Percentiles rank a stretch among this genome's conserved stretches.
Evolutionary conservation across 2,888 invertebrate species (phyloP).

Genomic region (Empis livida): DNA sequence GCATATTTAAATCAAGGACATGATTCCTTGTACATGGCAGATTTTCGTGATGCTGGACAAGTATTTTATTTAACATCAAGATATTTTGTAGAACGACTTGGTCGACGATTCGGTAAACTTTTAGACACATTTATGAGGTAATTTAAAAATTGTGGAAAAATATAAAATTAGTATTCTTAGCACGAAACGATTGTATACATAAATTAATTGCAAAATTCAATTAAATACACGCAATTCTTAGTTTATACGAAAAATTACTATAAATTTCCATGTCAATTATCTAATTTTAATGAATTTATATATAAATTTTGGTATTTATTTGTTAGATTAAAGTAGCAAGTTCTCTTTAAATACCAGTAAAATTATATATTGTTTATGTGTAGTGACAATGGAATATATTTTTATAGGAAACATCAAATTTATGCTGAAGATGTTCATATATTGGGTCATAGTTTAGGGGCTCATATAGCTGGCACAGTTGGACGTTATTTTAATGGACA

Average conservation of each 20-base stretch:
- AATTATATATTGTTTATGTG: no score
- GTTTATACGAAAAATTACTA: no score
- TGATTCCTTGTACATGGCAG: slow-evolving; percentile 26
- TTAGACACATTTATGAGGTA: slow-evolving; percentile 21
- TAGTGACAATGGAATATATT: no score
- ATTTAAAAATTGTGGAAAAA: not conserved
- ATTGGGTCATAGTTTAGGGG: slow-evolving; percentile 32
- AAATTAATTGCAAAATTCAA: no score
- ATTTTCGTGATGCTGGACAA: slow-evolving; percentile 27
- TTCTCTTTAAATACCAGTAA: no score
- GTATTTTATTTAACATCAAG: slow-evolving; percentile 26
- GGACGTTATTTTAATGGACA: slow-evolving; percentile 28
- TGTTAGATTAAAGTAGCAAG: no score
- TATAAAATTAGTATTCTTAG: not conserved
- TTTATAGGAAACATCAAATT: slow-evolving; percentile 17
- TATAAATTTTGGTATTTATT: no score
- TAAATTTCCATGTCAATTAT: no score
- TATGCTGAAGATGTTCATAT: slow-evolving; percentile 21
- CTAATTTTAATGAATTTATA: no score
- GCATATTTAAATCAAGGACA: slow-evolving; percentile 27
- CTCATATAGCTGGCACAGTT: slow-evolving; percentile 29
- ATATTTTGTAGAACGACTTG: slow-evolving; percentile 20
- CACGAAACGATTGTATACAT: no score
- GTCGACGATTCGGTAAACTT: slow-evolving; percentile 17
- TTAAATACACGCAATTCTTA: no score